A percentile compares a stretch with the other conserved stretches of the same genome.
These are phyloP conservation scores for Bos indicus DNA, from an alignment of 2,113 vertebrate genomes.

Conservation along the genomic window DNA sequence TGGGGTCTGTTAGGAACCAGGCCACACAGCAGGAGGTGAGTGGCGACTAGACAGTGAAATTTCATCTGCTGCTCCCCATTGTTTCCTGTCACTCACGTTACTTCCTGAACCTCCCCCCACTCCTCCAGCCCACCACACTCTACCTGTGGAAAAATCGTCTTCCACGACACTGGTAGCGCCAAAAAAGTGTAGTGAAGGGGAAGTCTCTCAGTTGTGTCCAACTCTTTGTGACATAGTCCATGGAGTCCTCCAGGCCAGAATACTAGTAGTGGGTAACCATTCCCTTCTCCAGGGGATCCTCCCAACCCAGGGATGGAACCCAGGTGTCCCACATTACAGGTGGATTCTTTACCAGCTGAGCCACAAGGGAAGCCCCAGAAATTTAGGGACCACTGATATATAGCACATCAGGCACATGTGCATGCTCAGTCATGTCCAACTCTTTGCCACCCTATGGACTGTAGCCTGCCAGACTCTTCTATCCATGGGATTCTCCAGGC, in stretches of 20 bases:
- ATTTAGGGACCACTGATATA: neutral
- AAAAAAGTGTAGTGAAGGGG: neutral
- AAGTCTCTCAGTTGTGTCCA: neutral
- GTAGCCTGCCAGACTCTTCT: neutral
- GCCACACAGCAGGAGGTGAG: neutral
- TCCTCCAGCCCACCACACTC: neutral
- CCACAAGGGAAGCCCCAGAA: neutral
- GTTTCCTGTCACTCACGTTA: neutral
- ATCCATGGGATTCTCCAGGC: neutral
- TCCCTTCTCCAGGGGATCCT: neutral
- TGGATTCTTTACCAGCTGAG: neutral
- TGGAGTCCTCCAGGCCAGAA: neutral
- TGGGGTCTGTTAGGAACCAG: neutral
- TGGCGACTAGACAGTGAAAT: neutral
- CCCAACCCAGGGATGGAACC: neutral
- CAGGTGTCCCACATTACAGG: neutral
- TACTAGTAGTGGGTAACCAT: neutral
- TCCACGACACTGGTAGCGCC: neutral
- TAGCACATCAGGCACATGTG: neutral
- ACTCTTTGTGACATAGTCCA: neutral
- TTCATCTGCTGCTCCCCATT: neutral
- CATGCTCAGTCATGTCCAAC: neutral
- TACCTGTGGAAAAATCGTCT: neutral
- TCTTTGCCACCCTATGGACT: neutral
- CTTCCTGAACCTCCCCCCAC: neutral